phyloP scores from a whole-genome alignment of 53 echinoderm and acorn worm species.

The Patiria pectinifera region DNA sequence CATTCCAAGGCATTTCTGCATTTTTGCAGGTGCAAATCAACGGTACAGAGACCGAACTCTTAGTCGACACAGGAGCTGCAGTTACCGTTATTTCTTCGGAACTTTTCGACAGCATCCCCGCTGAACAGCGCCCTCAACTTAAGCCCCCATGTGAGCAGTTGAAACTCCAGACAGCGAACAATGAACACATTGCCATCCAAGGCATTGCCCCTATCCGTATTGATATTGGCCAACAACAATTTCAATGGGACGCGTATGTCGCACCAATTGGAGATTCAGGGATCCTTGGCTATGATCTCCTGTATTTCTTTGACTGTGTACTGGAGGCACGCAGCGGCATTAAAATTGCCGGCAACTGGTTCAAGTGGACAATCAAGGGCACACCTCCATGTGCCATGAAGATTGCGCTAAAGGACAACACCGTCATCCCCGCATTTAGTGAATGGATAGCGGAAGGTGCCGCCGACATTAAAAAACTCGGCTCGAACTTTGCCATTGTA shows the following conservation, averaged over 20 bases:
- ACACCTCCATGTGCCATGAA: not conserved
- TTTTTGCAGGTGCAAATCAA: no score
- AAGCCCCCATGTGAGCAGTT: no score
- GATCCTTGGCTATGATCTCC: constrained; percentile 39
- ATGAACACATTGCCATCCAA: not conserved
- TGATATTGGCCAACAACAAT: not conserved
- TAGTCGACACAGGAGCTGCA: no score
- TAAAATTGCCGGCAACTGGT: not conserved
- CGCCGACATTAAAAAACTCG: not conserved
- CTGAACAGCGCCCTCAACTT: no score
- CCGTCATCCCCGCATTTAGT: constrained; percentile 36
- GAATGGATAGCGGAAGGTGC: constrained; percentile 30
- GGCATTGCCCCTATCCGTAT: not conserved
- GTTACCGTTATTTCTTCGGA: no score
- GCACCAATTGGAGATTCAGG: constrained; percentile 50
- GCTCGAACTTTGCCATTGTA: not conserved
- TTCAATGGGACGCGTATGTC: constrained; percentile 47
- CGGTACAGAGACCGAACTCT: no score
- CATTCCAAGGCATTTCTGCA: no score
- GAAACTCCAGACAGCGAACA: no score
- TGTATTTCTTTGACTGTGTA: constrained; percentile 42
- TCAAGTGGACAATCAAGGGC: constrained; percentile 25
- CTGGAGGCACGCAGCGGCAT: constrained; percentile 40
- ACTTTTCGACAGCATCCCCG: no score
- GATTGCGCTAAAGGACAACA: not conserved